Percentiles rank a stretch among this genome's conserved stretches.
Evolutionary conservation across 2,113 vertebrate genomes (phyloP).

Genomic region (Centropus bengalensis): DNA sequence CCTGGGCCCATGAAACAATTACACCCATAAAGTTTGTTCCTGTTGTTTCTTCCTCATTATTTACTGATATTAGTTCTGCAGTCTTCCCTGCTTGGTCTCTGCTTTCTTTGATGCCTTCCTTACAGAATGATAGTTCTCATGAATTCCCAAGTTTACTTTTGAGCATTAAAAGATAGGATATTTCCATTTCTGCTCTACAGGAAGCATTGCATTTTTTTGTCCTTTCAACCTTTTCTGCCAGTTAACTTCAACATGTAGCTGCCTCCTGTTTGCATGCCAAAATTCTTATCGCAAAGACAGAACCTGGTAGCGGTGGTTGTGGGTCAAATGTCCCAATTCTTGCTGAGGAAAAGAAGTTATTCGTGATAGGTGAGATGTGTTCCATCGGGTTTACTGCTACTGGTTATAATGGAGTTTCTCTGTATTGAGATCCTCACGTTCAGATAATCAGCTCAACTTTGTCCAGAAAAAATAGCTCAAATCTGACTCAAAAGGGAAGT

Average conservation of each 20-base stretch:
- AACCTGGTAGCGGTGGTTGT: not conserved
- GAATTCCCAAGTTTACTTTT: not conserved
- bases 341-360: conserved; percentile 27
- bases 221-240: conserved; percentile 11
- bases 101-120: not conserved
- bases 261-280: not conserved
- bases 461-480: not conserved
- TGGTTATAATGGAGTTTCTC: not conserved
- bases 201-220: not conserved
- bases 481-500: not conserved
- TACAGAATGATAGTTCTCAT: not conserved
- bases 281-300: conserved; percentile 1
- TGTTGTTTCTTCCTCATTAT: not conserved
- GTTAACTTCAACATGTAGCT: conserved; percentile 10
- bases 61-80: not conserved
- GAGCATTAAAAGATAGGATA: not conserved
- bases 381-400: not conserved
- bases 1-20: not conserved
- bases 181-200: not conserved
- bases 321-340: not conserved
- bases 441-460: not conserved
- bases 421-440: not conserved
- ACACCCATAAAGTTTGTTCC: not conserved
- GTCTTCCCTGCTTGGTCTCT: not conserved
- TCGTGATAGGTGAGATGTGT: conserved; percentile 1